Evolutionary conservation across 2,113 vertebrate species (phyloP).

Genomic region (Brachirus orientalis): DNA sequence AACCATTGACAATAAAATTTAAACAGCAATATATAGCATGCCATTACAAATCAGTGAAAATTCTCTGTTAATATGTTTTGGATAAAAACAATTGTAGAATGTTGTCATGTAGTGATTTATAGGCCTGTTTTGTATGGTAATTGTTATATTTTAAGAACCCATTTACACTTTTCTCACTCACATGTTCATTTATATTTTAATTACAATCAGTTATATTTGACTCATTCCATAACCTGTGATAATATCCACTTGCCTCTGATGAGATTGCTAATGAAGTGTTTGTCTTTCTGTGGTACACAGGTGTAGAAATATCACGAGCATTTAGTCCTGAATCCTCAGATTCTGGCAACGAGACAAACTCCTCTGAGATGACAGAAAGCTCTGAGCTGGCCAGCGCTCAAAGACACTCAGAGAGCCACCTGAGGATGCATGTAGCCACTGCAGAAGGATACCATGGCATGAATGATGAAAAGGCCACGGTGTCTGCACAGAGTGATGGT

Average conservation of each 20-base stretch:
- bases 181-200: conserved; percentile 5
- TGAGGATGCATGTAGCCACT: conserved; percentile 89
- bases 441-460: conserved; percentile 89
- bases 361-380: conserved; percentile 99
- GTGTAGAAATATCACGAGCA: conserved; percentile 97
- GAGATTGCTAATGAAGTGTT: conserved; percentile 84
- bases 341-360: conserved; percentile 99
- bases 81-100: conserved; percentile 1
- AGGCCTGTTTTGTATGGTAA: conserved; percentile 2
- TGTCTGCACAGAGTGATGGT: conserved; percentile 74
- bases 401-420: conserved; percentile 90
- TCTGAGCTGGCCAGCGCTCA: conserved; percentile 94
- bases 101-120: conserved; percentile 3
- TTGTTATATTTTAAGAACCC: neutral
- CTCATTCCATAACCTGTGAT: conserved; percentile 62
- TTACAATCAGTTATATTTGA: conserved; percentile 47
- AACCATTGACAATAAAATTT: neutral
- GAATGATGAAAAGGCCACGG: conserved; percentile 89
- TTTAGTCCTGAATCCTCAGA: conserved; percentile 99
- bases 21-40: neutral
- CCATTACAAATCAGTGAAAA: neutral
- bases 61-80: neutral
- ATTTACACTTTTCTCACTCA: neutral
- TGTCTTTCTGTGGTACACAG: conserved; percentile 92
- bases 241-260: conserved; percentile 74